Base-by-base conservation (phyloP, 2,888 invertebrate species). In the Eutolmus rufibarbis region DNA sequence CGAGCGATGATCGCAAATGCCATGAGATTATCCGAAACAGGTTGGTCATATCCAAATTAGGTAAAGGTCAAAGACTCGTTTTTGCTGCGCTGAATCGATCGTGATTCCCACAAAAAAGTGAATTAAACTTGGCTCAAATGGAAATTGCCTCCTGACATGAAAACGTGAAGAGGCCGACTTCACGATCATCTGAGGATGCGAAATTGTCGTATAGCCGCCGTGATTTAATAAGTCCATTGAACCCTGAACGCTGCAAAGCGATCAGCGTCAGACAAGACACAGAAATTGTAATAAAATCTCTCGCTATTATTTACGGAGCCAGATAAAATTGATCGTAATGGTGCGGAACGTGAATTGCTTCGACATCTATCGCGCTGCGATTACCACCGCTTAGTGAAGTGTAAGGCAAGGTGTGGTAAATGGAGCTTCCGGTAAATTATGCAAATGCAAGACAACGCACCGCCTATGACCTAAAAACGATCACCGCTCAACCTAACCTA, bases 41-140 rank as follows among this genome's bases (percentile, higher is more conserved):
- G 86, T 84, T 86, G 86, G 56, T 79, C 56, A 86, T 74, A 87
- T 37, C 87, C 84, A 88, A 85, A 88, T 88, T 88, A 88, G 88
- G 88, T 88, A 88, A 88, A 88, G 88, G 88, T 88, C 88, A 88
- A 88, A 88, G 87, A 88, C 88, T 82, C 40, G 87, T 88, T 88
- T 88, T 87, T 79, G 31, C 37, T 77, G 37, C 56, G 76, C 43
- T 34, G 86, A n/a, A 46, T 19, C 16, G 43, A 43, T 28, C 2
- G 51, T 40, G 84, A n/a, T 84, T 37, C 57, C 40, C 57, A 66
- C 34, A 84, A 84, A 84, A 84, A 84, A 84, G 40, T 84, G 40
- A 84, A 57, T 57, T 66, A 40, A 66, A 66, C 40, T 40, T 40
- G 40, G 84, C 66, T 66, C 84, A 84, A 51, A 57, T 57, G 40